Evolutionary conservation across 2,113 vertebrate genomes (phyloP).

Genomic region (Potamarius usumacintae): DNA sequence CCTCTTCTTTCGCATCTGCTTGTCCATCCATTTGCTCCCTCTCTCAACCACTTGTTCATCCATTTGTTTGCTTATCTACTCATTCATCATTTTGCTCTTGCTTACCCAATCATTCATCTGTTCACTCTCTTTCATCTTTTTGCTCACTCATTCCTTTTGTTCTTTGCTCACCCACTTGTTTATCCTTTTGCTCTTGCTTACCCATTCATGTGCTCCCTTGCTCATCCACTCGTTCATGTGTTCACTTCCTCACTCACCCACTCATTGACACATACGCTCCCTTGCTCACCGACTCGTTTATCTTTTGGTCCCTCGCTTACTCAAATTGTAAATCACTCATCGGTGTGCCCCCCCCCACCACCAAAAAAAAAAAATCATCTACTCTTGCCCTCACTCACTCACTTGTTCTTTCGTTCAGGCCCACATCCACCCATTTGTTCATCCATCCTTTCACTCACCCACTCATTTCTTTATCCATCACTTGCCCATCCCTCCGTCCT

Average conservation of each 20-base stretch:
- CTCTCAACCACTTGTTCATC: not conserved
- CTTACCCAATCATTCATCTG: not conserved
- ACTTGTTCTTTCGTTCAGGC: too few species aligned
- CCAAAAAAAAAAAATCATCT: too few species aligned
- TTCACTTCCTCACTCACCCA: not conserved
- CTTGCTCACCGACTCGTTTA: not conserved
- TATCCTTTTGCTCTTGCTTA: not conserved
- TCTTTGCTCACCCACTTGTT: not conserved
- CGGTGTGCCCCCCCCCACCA: too few species aligned
- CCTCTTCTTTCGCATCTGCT: too few species aligned
- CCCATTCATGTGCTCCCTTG: not conserved
- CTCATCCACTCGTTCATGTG: not conserved
- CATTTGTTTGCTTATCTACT: too few species aligned
- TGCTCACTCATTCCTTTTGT: not conserved
- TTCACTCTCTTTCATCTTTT: not conserved
- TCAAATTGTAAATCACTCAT: not conserved
- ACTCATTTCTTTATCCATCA: not conserved
- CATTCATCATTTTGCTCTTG: not conserved
- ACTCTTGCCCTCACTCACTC: not conserved
- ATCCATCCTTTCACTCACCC: not conserved
- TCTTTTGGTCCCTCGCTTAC: not conserved
- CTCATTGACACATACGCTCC: accelerated
- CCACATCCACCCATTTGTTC: not conserved
- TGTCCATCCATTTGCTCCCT: not conserved
- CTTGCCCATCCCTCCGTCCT: too few species aligned